Evolutionary conservation across 2,113 vertebrate genomes (phyloP), one percentile per base, ranked within the genome.

Genomic region (Penelope pileata): DNA sequence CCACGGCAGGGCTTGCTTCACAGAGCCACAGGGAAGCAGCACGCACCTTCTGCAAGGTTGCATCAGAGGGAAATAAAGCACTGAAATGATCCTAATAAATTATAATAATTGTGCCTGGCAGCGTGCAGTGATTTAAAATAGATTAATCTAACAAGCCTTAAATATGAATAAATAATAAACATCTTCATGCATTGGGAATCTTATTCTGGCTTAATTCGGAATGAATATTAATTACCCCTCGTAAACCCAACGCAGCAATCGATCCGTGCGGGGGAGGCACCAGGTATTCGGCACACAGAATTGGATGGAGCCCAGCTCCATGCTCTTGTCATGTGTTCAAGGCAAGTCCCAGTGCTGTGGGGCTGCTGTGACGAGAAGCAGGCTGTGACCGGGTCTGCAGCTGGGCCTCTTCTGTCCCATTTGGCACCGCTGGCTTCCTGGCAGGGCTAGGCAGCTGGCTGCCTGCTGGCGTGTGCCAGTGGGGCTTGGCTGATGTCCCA

Each of bases 151-250:
- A 94, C 54, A n/a, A 83, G 80, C 80, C 78, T 66, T 72, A 59
- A 85, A 50, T 90, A 95, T 88, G 94, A 95, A 96, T 92, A 95
- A 95, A 94, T 93, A 95, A 96, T 59, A 87, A 97, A 96, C 86
- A 94, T 88, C 81, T 50, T 60, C 73, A 16, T 72, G 94, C 90
- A 29, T 23, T 12, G 66, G 87, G 77, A 73, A 29, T 38, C 42
- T 78, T 45, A 74, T 79, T 90, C 62, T 29, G 32, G 32, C 60
- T 53, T 26, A 40, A 2, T 47, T 63, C 40, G 22, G 54, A 72
- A 91, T 26, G 60, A 90, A 62, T 78, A 69, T 81, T 85, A 87
- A 83, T 78, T 45, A 16, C 40, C 27, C 36, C 88, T 90, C 88
- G 18, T 26, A 18, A 64, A 69, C 12, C 42, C 40, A 1, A 27